Evolutionary conservation across 2,888 invertebrate species (phyloP), one percentile per base, ranked within the genome.

Genomic region (Erebia palarica): DNA sequence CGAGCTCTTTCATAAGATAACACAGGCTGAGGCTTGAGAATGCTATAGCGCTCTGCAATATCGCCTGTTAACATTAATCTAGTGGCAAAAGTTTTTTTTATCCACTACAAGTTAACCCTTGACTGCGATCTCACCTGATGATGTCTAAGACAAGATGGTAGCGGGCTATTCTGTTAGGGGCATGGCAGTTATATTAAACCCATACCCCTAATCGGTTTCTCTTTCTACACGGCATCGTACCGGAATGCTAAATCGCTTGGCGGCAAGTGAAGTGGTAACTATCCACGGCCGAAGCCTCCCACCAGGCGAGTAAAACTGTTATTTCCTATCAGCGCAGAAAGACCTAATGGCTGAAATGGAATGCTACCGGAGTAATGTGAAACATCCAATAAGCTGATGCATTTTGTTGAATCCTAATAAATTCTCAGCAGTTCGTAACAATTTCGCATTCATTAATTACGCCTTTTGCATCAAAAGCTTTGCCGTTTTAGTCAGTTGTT

Each of bases 1-100:
- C 51, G 42, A 21, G 47, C 47, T 58, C 42, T 82, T 84, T 82
- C 81, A 82, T 81, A 80, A 77, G 81, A 78, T 71, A 59, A 73
- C 80, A 79, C 79, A 81, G 82, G 82, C 16, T 55, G 53, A 42
- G 36, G 16, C 82, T 36, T 42, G 53, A 42, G 36, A 42, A 65
- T n/a, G 51, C 10, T 58, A 21, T 9, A 51, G 5, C 51, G 18
- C 53, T 16, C 53, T 8, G 18, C 16, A 55, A 55, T 55, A 18
- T 55, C 18, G 10, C 55, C 55, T 2, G 55, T 18, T 16, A 16
- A 55, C 18, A 55, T 55, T 55, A 16, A 16, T 16, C 10, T 53
- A 53, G 53, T 53, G 8, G 53, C 44, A 10, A 10, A 10, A 10
- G 8, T 10, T 1, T n/a, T n/a, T n/a, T n/a, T n/a, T n/a, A n/a